Evolutionary conservation across 1,140 invertebrate species (phyloP), one percentile per base, ranked within the genome.

Genomic region (Prorops nasuta): DNA sequence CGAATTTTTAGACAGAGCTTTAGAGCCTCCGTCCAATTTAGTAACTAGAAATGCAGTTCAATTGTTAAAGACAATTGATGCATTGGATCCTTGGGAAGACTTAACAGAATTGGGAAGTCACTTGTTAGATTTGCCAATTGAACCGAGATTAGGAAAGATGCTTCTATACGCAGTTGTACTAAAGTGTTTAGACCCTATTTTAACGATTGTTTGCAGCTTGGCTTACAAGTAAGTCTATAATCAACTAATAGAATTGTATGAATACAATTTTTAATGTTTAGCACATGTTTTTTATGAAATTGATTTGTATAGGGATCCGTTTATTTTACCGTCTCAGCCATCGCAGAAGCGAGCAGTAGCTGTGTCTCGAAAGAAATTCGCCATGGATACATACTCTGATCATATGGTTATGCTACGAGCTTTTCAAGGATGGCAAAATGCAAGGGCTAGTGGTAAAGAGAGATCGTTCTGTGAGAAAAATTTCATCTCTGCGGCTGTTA

Each of bases 141-240:
- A 97, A 54, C 96, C 96, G 1, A 84, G 90, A 59, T 79, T 95
- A 10, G 93, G 92, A 3, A 95, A 96, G 79, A 91, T 95, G 85
- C 74, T 99, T 18, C 76, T 98, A 2, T 95, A 93, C 69, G 87
- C 91, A 2, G 87, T 94, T 16, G 85, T 96, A 3, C 80, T 98
- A 20, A 94, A 94, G 70, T 98, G 96, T 69, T 73, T 98, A 1
- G 94, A 98, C 79, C 96, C 96, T 3, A 83, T 98, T 18, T 74
- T 98, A 17, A 98, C 94, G 0, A 90, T 98, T 38, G 92, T 93
- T 9, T 91, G 92, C 66, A 84, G 86, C 34, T 77, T 98, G 44
- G 84, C 89, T 1, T 87, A 93, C 62, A 88, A 88, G 77, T 89
- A 84, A 71, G 81, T 81, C 41, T 81, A 35, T 40, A 36, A 51